Conservation (phyloP, 2,797 vertebrate genomes). For the Clarias pachynema region DNA sequence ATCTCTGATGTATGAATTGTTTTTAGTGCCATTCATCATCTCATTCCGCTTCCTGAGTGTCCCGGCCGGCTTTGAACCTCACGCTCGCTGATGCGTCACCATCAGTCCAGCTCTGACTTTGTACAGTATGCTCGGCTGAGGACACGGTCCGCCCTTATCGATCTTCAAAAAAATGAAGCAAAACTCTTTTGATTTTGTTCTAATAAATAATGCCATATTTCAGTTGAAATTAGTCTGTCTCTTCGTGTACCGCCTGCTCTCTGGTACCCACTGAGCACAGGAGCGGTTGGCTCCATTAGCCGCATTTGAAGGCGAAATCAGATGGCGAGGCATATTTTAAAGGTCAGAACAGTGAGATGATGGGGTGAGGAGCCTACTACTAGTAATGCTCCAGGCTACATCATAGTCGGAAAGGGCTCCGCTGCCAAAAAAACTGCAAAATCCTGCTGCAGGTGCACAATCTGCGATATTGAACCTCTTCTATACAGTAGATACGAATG, state of each 20-base stretch:
- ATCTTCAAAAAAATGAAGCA: background rate
- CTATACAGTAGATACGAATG: background rate
- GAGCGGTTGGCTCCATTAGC: slow-evolving; percentile 41
- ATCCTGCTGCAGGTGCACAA: slow-evolving; percentile 23
- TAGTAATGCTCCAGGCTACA: slow-evolving; percentile 44
- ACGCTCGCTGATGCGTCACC: slow-evolving; percentile 54
- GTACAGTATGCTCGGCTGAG: background rate
- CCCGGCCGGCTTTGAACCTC: slow-evolving; percentile 60
- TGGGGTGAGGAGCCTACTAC: slow-evolving; percentile 56
- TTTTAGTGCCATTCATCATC: slow-evolving; percentile 75
- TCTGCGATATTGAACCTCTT: background rate
- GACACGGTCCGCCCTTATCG: background rate
- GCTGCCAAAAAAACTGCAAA: slow-evolving; percentile 24
- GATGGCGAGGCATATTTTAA: slow-evolving; percentile 73
- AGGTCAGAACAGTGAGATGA: slow-evolving; percentile 67
- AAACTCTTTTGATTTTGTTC: background rate
- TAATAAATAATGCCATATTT: slow-evolving; percentile 26
- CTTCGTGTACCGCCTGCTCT: background rate
- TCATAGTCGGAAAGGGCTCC: slow-evolving; percentile 37
- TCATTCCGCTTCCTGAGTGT: slow-evolving; percentile 63
- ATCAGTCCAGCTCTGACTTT: slow-evolving; percentile 23
- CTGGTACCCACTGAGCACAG: background rate
- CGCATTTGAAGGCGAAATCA: slow-evolving; percentile 64
- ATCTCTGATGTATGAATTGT: slow-evolving; percentile 73
- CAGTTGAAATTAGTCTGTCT: slow-evolving; percentile 24